These are phyloP conservation scores for Dolomedes plantarius DNA, from an alignment of 2,888 invertebrate genomes.

Conservation along the genomic window DNA sequence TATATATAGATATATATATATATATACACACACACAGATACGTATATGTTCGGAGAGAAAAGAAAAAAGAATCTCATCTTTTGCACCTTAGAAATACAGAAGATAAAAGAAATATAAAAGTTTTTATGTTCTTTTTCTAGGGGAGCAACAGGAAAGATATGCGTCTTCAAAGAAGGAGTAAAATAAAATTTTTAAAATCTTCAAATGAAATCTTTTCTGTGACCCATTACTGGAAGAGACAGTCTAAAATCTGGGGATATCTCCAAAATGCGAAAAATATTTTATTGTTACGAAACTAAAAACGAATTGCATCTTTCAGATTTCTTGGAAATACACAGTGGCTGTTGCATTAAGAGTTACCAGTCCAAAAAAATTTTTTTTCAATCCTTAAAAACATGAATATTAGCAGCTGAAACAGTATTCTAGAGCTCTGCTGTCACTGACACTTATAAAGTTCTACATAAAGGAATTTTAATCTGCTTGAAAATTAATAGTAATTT, in stretches of 20 bases:
- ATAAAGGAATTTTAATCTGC: no score
- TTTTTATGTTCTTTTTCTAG: conserved; percentile 50
- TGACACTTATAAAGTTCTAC: no score
- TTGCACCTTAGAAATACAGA: conserved; percentile 56
- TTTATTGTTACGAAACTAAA: not conserved
- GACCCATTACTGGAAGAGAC: conserved; percentile 62
- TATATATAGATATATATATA: conserved; percentile 26
- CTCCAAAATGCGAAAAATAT: conserved; percentile 28
- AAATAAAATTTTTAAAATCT: conserved; percentile 60
- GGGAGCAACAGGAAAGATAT: conserved; percentile 55
- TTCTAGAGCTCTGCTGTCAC: no score
- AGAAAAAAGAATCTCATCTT: conserved; percentile 46
- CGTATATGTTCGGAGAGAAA: conserved; percentile 31
- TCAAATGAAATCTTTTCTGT: conserved; percentile 68
- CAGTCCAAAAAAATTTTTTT: no score
- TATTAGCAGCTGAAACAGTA: no score
- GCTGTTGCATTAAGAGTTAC: no score
- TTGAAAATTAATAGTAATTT: no score
- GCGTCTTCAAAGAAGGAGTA: conserved; percentile 44
- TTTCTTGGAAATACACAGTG: no score
- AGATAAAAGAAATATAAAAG: conserved; percentile 60
- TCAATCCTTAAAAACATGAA: no score
- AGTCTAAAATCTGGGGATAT: conserved; percentile 20
- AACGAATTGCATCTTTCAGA: no score
- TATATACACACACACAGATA: conserved; percentile 5